Base-by-base conservation (phyloP, 2,797 vertebrate species). In the Arctocebus calabarensis region DNA sequence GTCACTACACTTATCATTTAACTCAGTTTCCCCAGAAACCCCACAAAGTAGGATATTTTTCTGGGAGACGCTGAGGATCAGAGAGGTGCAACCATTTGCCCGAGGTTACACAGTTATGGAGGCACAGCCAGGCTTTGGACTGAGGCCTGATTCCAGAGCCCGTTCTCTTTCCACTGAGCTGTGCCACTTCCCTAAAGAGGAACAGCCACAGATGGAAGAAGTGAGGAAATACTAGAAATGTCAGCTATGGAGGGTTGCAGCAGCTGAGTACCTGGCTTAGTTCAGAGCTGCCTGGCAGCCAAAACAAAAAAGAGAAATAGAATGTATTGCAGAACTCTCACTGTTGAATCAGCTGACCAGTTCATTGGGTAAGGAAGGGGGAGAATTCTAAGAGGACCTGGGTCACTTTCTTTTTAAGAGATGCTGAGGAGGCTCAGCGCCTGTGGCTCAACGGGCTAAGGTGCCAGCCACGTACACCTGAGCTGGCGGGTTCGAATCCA, bases 271-370 rank as follows among this genome's bases (percentile, higher is more conserved):
- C 70, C n/a, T 37, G 2, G 8, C 57, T 83, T 55, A 59, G 25
- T 91, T 88, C 59, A 34, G 92, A 70, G 64, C 92, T 84, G 32
- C 95, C 87, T 88, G 48, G 70, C 62, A 79, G 81, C 61, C 37
- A n/a, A 88, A 66, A 82, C 45, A 55, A 87, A 91, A 91, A 87
- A 68, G 52, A 55, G 61, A 84, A 81, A 71, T 48, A 75, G 83
- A 57, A 4, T 48, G 52, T 22, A 13, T 57, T 75, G 6, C 20
- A 29, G 40, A 82, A 37, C 14, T 23, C 64, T 78, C 64, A 52
- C 37, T 79, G 43, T 66, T 73, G 34, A 57, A 48, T 45, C 64
- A 64, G n/a, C 40, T 66, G 57, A 57, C 7, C 4, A 25, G 29
- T 52, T 78, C 55, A 23, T 73, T 17, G 25, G 73, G 86, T 79